Evolutionary conservation across 2,113 vertebrate species (phyloP).

Genomic region (Pterocles gutturalis): DNA sequence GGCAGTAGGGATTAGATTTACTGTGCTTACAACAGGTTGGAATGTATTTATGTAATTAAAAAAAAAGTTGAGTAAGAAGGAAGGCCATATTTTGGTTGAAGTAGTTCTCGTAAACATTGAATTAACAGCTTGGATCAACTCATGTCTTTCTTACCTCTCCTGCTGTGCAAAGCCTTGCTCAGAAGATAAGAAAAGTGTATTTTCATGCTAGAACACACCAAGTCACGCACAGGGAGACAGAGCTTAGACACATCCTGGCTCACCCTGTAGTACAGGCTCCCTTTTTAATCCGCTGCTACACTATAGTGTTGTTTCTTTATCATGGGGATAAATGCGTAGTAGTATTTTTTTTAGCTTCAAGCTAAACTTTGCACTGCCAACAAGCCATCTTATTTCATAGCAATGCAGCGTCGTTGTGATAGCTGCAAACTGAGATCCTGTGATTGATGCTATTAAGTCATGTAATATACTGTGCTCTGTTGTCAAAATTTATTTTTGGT

Average conservation of each 20-base stretch:
- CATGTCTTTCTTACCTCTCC: neutral
- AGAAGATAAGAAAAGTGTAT: neutral
- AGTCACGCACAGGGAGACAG: neutral
- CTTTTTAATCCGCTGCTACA: neutral
- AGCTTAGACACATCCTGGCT: neutral
- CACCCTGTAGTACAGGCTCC: neutral
- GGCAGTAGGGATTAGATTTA: neutral
- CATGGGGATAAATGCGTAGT: neutral
- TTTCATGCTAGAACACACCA: neutral
- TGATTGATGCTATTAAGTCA: neutral
- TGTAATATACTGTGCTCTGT: neutral
- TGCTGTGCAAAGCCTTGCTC: neutral
- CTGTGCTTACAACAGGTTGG: neutral
- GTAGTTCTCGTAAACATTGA: neutral
- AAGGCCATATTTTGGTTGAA: neutral
- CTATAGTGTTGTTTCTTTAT: neutral
- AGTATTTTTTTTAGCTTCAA: neutral
- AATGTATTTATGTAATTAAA: neutral
- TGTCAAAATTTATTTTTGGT: slow-evolving; percentile 22
- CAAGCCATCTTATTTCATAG: neutral
- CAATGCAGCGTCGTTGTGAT: neutral
- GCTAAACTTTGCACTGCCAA: neutral
- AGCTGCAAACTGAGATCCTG: neutral
- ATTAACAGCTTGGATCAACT: neutral
- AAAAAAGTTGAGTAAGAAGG: neutral